A percentile compares a stretch with the other conserved stretches of the same genome.
Evolutionary conservation across 2,888 invertebrate species (phyloP).

Genomic region (Patella pellucida): DNA sequence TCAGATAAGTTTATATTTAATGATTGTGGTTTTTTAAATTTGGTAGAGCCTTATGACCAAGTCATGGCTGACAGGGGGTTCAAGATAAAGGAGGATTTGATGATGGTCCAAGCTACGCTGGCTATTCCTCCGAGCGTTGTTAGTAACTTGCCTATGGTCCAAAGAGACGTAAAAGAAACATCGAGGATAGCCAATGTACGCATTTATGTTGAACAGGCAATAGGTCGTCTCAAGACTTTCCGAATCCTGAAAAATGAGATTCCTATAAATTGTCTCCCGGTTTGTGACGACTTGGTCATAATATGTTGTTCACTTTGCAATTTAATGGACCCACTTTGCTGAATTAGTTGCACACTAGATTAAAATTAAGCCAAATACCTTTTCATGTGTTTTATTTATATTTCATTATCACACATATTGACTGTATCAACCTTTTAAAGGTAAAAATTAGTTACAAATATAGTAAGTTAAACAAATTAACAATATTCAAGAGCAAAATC

Average conservation of each 20-base stretch:
- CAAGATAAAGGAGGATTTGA: constrained; percentile 29
- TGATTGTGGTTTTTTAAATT: constrained; percentile 27
- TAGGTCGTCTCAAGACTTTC: constrained; percentile 29
- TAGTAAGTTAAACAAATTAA: no score
- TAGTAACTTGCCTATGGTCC: constrained; percentile 20
- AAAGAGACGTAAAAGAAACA: constrained; percentile 18
- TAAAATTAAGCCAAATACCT: no score
- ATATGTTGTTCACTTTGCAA: constrained; percentile 31
- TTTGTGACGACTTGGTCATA: constrained; percentile 30
- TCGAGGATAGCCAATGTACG: constrained; percentile 28
- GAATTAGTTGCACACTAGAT: no score
- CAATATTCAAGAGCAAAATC: no score
- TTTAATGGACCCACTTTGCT: constrained; percentile 25
- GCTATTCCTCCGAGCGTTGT: constrained; percentile 25
- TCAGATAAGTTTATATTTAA: constrained; percentile 33
- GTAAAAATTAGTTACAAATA: no score
- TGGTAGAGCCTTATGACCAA: constrained; percentile 31
- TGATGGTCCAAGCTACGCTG: constrained; percentile 19
- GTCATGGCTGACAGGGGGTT: constrained; percentile 39
- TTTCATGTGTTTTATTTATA: no score
- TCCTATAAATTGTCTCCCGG: constrained; percentile 23
- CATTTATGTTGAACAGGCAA: constrained; percentile 36
- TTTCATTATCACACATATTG: no score
- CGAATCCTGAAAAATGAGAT: constrained; percentile 27
- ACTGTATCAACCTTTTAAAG: no score